Evolutionary conservation across 1,140 invertebrate genomes (phyloP), one percentile per base, ranked within the genome.

Genomic region (Megalopta genalis): DNA sequence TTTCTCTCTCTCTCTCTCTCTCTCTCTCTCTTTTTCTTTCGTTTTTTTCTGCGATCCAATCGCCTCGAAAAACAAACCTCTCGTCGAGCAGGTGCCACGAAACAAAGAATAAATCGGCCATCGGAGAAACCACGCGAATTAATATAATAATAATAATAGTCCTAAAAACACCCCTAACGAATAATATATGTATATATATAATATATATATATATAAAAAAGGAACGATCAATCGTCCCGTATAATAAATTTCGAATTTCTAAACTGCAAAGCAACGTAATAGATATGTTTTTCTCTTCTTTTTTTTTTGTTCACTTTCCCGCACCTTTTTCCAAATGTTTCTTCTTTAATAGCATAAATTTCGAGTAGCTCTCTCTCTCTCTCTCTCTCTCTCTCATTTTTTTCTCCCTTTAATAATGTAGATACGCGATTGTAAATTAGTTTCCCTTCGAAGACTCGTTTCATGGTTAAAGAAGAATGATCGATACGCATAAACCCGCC

Each of bases 71-170:
- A 52, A 14, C 18, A 21, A 16, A 23, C 39, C 46, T 23, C 21
- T 32, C 0, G 8, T 37, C 23, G 57, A 68, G 69, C 27, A 81
- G 71, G 52, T 72, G 23, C 27, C 62, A 70, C 69, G 66, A 81
- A 73, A 81, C 62, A 66, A 69, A 72, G 75, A 66, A 72, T 74
- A 72, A n/a, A 62, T 37, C 57, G 59, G 68, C 69, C 68, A 42
- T 27, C 65, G 23, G 77, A 73, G 72, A 77, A 72, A 63, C 71
- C 63, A 49, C 52, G 37, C 63, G 49, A 71, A 62, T 14, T 18
- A n/a, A n/a, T 60, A 42, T 32, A 39, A n/a, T 57, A 8, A 18
- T 27, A 52, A 42, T 32, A 39, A n/a, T 57, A 8, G 12, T 27
- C 37, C 39, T 49, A 65, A 65, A 8, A n/a, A 5, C 60, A 12